Conservation (phyloP, 2,797 vertebrate genomes). For the Mus spretus region DNA sequence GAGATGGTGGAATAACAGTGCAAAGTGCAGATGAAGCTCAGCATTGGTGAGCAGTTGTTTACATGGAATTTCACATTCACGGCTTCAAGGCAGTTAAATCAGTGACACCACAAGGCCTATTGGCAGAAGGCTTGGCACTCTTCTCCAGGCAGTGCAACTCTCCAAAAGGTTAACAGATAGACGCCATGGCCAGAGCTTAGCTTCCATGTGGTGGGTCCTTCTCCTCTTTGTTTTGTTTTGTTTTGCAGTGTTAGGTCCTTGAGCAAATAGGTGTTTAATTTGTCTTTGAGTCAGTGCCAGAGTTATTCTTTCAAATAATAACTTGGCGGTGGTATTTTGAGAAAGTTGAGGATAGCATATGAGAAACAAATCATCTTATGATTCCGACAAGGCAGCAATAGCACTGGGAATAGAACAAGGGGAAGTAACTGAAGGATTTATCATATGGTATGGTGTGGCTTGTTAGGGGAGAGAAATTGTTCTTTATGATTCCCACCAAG, state of each 20-base stretch:
- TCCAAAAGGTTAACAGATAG: background rate
- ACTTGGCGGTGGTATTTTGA: background rate
- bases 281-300: background rate
- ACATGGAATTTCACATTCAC: background rate
- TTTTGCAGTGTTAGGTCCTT: background rate
- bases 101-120: background rate
- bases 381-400: background rate
- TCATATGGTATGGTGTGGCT: background rate
- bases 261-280: background rate
- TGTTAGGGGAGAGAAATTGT: background rate
- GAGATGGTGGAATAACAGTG: background rate
- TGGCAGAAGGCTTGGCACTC: constrained; percentile 8
- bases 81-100: background rate
- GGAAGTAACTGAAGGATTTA: background rate
- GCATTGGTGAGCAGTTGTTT: background rate
- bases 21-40: constrained; percentile 4
- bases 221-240: background rate
- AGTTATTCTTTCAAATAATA: constrained; percentile 3
- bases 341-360: background rate
- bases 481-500: background rate
- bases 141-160: background rate
- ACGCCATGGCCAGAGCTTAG: background rate
- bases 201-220: background rate
- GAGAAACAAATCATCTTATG: background rate
- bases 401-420: background rate